phyloP scores from a whole-genome alignment of 1,140 invertebrate species.

The Drosophila gunungcola region DNA sequence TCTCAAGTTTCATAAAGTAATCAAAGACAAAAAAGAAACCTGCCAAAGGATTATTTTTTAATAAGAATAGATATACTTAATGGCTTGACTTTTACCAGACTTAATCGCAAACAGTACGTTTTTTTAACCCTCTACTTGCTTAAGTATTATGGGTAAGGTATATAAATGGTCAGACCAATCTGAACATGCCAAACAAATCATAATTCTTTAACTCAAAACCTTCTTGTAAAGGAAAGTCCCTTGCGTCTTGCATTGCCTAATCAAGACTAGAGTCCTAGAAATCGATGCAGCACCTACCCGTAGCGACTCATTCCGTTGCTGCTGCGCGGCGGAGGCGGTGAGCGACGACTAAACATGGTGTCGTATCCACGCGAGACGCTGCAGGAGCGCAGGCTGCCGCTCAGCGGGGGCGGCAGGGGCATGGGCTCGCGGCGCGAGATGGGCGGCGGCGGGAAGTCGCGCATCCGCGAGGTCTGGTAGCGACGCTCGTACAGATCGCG shows the following conservation, averaged over 20 bases:
- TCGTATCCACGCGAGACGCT: conserved; percentile 89
- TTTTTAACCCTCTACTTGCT: too few relatives aligned
- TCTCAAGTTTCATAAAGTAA: neutral
- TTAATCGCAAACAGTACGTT: too few relatives aligned
- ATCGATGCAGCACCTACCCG: conserved; percentile 53
- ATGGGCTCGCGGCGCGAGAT: conserved; percentile 86
- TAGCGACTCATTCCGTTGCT: conserved; percentile 85
- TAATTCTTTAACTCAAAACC: too few relatives aligned
- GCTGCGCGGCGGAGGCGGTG: conserved; percentile 87
- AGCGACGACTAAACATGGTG: conserved; percentile 91
- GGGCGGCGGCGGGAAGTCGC: conserved; percentile 87
- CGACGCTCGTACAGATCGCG: conserved; percentile 92
- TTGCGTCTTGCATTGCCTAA: neutral
- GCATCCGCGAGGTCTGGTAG: conserved; percentile 88
- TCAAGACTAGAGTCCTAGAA: neutral
- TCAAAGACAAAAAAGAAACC: neutral
- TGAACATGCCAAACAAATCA: too few relatives aligned
- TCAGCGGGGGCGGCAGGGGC: conserved; percentile 84
- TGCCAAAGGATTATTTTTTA: neutral
- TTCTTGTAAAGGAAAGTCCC: too few relatives aligned
- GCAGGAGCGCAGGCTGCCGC: conserved; percentile 86
- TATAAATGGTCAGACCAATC: too few relatives aligned
- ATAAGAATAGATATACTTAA: too few relatives aligned
- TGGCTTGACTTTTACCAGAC: too few relatives aligned
- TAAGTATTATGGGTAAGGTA: too few relatives aligned